Percentiles rank a stretch among this genome's conserved stretches.
These are phyloP conservation scores for Gobius niger DNA, from an alignment of 2,113 vertebrate genomes.

Conservation along the genomic window DNA sequence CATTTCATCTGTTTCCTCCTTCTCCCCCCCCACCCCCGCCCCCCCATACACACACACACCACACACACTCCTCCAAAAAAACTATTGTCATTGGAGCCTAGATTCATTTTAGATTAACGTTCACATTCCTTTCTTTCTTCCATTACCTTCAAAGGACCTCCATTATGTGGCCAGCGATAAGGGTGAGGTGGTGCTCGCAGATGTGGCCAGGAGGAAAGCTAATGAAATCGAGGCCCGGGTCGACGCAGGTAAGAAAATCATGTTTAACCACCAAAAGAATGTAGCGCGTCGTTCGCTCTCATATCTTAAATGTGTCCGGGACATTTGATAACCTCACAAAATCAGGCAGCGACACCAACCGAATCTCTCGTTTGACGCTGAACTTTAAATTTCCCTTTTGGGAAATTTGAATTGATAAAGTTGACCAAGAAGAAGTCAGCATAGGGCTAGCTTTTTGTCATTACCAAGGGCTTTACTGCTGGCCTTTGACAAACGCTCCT, in stretches of 20 bases:
- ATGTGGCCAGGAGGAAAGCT: constrained; percentile 93
- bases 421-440: not conserved
- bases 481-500: constrained; percentile 72
- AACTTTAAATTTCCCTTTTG: constrained; percentile 6
- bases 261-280: constrained; percentile 46
- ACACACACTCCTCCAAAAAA: constrained; percentile 38
- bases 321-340: constrained; percentile 44
- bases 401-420: not conserved
- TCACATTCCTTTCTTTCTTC: constrained; percentile 79
- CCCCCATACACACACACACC: not conserved
- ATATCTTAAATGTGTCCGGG: constrained; percentile 42
- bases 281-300: constrained; percentile 36
- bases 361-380: not conserved
- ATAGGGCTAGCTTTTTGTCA: constrained; percentile 33
- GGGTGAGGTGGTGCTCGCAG: constrained; percentile 93
- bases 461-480: constrained; percentile 60
- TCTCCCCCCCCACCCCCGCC: constrained; percentile 44
- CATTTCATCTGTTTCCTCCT: constrained; percentile 69
- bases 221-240: constrained; percentile 86
- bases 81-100: constrained; percentile 82
- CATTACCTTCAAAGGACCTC: constrained; percentile 97
- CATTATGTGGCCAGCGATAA: constrained; percentile 96
- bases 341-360: constrained; percentile 26
- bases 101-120: constrained; percentile 89
- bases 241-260: constrained; percentile 72